Conservation (phyloP, 2,888 invertebrate species). For the Hemaris fuciformis region DNA sequence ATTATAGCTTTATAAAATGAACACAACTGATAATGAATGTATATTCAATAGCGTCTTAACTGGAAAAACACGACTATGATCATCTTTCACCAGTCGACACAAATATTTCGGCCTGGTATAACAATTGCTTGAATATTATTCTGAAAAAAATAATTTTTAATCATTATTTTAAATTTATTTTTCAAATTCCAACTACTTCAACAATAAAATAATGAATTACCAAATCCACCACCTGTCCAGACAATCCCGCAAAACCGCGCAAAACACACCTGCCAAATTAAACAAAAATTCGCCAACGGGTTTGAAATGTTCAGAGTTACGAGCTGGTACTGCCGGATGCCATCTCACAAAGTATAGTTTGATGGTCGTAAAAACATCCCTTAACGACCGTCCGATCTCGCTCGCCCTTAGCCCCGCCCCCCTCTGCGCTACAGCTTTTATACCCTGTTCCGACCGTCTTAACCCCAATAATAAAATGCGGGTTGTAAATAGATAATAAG, state of each 20-base stretch:
- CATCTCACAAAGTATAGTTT: slow-evolving; percentile 79
- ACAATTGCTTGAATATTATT: too few relatives aligned
- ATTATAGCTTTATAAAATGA: too few relatives aligned
- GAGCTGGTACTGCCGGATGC: slow-evolving; percentile 68
- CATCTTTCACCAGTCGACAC: too few relatives aligned
- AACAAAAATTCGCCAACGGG: slow-evolving; percentile 19
- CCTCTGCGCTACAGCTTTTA: slow-evolving; percentile 59
- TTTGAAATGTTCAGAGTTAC: slow-evolving; percentile 56
- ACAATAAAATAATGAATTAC: not conserved
- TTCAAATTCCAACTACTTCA: not conserved
- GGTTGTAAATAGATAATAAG: slow-evolving; percentile 81
- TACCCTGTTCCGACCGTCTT: slow-evolving; percentile 62
- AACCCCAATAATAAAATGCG: slow-evolving; percentile 82
- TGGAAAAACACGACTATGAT: too few relatives aligned
- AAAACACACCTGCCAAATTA: slow-evolving; percentile 30
- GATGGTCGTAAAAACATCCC: slow-evolving; percentile 80
- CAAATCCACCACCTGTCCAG: slow-evolving; percentile 24
- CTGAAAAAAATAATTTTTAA: too few relatives aligned
- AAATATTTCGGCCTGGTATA: too few relatives aligned
- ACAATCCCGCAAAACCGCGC: slow-evolving; percentile 43
- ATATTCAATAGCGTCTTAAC: too few relatives aligned
- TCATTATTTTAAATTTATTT: not conserved
- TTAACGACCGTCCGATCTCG: slow-evolving; percentile 75
- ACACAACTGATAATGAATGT: too few relatives aligned
- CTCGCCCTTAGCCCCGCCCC: slow-evolving; percentile 61